Percentiles rank a stretch among this genome's conserved stretches.
These are phyloP conservation scores for Phragmatobia fuliginosa DNA, from an alignment of 2,888 invertebrate genomes.

Conservation along the genomic window DNA sequence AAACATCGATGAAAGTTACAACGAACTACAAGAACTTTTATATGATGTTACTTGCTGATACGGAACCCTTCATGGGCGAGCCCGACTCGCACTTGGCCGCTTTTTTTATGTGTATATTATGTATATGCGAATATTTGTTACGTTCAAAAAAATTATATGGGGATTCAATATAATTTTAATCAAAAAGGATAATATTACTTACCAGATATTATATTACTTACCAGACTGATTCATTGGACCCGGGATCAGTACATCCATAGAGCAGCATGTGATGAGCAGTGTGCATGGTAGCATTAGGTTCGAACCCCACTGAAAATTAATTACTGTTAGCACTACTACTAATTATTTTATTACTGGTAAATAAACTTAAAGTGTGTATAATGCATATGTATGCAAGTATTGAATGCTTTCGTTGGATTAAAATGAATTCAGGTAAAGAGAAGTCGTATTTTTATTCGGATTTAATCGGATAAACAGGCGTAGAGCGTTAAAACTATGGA, in stretches of 20 bases:
- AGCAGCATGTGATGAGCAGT: conserved; percentile 97
- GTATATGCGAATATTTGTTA: too few species aligned
- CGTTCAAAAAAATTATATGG: too few species aligned
- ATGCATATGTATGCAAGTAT: neutral
- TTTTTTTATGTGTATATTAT: too few species aligned
- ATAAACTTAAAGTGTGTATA: too few species aligned
- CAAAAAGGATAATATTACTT: conserved; percentile 68
- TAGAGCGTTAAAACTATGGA: neutral
- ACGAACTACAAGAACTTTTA: too few species aligned
- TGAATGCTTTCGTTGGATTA: neutral
- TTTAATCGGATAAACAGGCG: neutral
- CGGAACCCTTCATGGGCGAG: too few species aligned
- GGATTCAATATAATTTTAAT: too few species aligned
- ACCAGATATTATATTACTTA: conserved; percentile 89
- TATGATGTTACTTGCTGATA: too few species aligned
- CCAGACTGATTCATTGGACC: conserved; percentile 91
- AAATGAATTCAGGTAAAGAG: neutral
- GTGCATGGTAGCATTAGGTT: conserved; percentile 96
- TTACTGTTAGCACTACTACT: neutral
- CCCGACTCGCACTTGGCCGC: too few species aligned
- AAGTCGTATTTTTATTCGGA: neutral
- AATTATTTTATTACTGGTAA: neutral
- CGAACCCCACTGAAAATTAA: conserved; percentile 91
- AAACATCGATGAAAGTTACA: too few species aligned
- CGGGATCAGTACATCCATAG: conserved; percentile 95